These are phyloP conservation scores for Ara ararauna DNA, from an alignment of 2,797 vertebrate species.

Conservation along the genomic window DNA sequence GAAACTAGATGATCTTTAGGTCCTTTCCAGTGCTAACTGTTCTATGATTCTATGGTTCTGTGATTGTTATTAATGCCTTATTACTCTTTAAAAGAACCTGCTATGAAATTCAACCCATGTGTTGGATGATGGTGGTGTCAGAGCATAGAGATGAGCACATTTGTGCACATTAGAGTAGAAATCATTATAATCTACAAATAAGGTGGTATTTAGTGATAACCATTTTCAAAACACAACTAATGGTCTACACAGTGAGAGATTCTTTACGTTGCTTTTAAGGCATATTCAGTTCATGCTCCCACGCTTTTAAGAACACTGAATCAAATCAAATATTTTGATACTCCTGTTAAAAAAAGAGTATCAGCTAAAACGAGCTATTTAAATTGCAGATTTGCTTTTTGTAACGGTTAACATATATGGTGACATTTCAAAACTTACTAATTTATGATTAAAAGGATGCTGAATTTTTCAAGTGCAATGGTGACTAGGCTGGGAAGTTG, in stretches of 20 bases:
- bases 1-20: not conserved
- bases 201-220: not conserved
- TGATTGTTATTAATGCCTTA: not conserved
- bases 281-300: conserved; percentile 1
- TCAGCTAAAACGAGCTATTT: not conserved
- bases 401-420: not conserved
- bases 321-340: conserved; percentile 38
- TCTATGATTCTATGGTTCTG: not conserved
- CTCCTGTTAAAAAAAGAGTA: not conserved
- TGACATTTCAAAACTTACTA: conserved; percentile 50
- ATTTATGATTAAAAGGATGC: conserved; percentile 33
- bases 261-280: not conserved
- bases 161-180: not conserved
- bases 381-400: conserved; percentile 24
- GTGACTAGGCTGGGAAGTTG: not conserved
- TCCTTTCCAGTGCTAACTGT: not conserved
- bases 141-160: not conserved
- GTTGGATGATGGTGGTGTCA: not conserved
- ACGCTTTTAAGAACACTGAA: conserved; percentile 42
- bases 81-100: not conserved
- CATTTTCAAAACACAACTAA: not conserved
- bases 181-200: not conserved
- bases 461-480: not conserved
- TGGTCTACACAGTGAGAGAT: not conserved
- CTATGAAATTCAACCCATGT: not conserved